Percentiles rank a stretch among this genome's conserved stretches.
phyloP scores from a whole-genome alignment of 2,797 vertebrate genomes.

The Labeo calbasu region DNA sequence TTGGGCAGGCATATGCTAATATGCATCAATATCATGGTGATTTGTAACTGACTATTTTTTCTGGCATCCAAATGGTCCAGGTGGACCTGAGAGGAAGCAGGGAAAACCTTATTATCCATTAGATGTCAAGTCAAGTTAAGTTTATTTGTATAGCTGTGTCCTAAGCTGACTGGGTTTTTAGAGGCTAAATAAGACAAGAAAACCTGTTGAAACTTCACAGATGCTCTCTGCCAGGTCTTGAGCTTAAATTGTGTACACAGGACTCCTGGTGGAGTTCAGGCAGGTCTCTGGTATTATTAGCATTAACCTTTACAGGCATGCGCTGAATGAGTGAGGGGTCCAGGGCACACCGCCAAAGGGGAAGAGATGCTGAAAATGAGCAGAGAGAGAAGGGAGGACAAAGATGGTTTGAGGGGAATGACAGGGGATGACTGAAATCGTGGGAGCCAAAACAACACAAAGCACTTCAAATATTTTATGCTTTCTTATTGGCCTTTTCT shows the following conservation, averaged over 20 bases:
- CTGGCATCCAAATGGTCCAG: not conserved
- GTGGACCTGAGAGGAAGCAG: not conserved
- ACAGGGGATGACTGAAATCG: not conserved
- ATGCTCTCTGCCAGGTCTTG: constrained; percentile 6
- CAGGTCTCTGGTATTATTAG: constrained; percentile 76
- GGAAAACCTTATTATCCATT: not conserved
- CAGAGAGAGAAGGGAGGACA: constrained; percentile 9
- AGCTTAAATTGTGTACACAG: constrained; percentile 22
- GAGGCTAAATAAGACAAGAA: not conserved
- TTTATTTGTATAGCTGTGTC: not conserved
- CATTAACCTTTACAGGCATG: constrained; percentile 78
- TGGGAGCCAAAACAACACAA: not conserved
- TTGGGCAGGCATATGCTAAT: not conserved
- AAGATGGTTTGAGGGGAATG: constrained; percentile 3
- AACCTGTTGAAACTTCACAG: constrained; percentile 14
- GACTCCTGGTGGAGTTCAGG: constrained; percentile 37
- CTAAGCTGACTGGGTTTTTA: not conserved
- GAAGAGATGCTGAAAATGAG: constrained; percentile 31
- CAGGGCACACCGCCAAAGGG: constrained; percentile 62
- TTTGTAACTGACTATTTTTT: not conserved
- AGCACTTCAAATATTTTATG: not conserved
- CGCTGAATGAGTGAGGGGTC: constrained; percentile 64
- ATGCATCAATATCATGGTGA: not conserved
- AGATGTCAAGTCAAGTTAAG: not conserved
- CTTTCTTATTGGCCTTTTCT: not conserved